phyloP scores from a whole-genome alignment of 1,140 invertebrate genomes.

The Chionoecetes opilio region DNA sequence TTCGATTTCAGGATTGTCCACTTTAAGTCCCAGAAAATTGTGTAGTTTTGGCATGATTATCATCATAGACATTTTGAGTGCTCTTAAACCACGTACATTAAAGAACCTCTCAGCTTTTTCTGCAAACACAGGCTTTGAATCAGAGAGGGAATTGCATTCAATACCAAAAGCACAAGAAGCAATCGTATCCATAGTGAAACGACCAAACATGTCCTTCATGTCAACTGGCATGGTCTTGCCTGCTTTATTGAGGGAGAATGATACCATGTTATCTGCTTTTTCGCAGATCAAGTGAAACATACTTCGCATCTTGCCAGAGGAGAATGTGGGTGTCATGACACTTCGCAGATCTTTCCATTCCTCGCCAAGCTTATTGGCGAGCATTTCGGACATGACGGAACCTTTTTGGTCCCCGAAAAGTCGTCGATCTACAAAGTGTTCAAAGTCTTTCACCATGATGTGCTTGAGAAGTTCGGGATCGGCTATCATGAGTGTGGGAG shows the following conservation, averaged over 20 bases:
- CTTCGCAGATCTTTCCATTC: no score
- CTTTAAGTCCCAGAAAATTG: constrained; percentile 17
- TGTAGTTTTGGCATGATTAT: constrained; percentile 6
- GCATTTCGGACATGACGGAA: constrained; percentile 59
- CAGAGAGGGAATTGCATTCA: constrained; percentile 81
- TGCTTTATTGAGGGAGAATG: constrained; percentile 59
- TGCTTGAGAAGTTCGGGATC: no score
- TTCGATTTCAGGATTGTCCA: neutral
- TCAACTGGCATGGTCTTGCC: constrained; percentile 61
- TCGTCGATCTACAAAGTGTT: constrained; percentile 30
- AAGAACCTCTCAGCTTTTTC: constrained; percentile 69
- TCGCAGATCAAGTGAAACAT: constrained; percentile 70
- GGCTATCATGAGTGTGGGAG: neutral
- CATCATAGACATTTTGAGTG: constrained; percentile 45
- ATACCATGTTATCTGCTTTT: constrained; percentile 51
- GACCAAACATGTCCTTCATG: constrained; percentile 81
- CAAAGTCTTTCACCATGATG: constrained; percentile 56
- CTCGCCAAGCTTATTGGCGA: constrained; percentile 38
- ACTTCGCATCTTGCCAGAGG: constrained; percentile 79
- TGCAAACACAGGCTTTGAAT: constrained; percentile 78
- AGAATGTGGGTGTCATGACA: constrained; percentile 81
- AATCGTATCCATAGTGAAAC: constrained; percentile 85
- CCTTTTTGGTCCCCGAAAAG: neutral
- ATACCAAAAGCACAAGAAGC: constrained; percentile 85
- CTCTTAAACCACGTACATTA: neutral